phyloP scores from a whole-genome alignment of 1,140 invertebrate species.

The Bombus sylvicola region DNA sequence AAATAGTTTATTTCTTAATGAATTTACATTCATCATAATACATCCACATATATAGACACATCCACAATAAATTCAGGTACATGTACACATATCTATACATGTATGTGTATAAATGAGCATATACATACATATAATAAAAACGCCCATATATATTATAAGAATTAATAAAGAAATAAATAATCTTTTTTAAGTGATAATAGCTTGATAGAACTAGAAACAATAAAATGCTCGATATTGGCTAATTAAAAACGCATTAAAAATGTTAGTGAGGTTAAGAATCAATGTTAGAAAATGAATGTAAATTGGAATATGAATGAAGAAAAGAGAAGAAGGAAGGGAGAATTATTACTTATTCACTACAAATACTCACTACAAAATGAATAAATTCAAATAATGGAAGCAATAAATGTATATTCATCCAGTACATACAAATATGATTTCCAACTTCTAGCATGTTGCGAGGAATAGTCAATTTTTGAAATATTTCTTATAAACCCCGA shows the following conservation, averaged over 20 bases:
- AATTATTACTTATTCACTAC: slow-evolving; percentile 16
- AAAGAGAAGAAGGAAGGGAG: not conserved
- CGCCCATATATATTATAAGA: not conserved
- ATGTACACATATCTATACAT: not conserved
- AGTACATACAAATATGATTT: slow-evolving; percentile 35
- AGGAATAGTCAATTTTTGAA: slow-evolving; percentile 1
- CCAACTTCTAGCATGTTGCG: slow-evolving; percentile 19
- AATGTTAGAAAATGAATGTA: not conserved
- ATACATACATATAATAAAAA: not conserved
- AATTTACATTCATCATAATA: not conserved
- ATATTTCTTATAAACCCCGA: not conserved
- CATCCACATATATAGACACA: not conserved
- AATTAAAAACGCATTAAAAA: slow-evolving; percentile 2
- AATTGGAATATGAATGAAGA: not conserved
- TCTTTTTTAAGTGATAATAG: slow-evolving; percentile 3
- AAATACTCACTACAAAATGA: slow-evolving; percentile 34
- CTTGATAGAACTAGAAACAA: slow-evolving; percentile 24
- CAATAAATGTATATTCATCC: slow-evolving; percentile 44
- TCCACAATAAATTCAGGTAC: not conserved
- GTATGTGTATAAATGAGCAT: not conserved
- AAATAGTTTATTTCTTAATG: not conserved
- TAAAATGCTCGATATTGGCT: not conserved
- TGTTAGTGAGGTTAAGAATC: not conserved
- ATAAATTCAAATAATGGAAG: slow-evolving; percentile 35
- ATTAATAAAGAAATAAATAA: not conserved